Percentiles rank a stretch among this genome's conserved stretches.
These are phyloP conservation scores for Orgyia antiqua DNA, from an alignment of 2,888 invertebrate genomes.

Conservation along the genomic window DNA sequence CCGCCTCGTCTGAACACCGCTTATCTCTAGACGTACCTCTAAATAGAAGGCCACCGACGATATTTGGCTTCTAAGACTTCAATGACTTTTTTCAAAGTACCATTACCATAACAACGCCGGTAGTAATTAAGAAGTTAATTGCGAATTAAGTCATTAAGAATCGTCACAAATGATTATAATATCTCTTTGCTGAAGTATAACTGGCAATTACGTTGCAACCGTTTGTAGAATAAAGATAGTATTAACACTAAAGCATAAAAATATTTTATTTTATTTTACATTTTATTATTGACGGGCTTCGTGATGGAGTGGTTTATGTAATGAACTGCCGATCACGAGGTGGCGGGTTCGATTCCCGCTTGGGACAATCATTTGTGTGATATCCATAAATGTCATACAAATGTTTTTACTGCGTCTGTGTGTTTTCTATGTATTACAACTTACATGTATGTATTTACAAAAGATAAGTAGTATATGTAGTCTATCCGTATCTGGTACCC, in stretches of 20 bases:
- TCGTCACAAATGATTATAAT: slow-evolving; percentile 36
- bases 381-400: no score
- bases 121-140: slow-evolving; percentile 48
- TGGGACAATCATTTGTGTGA: no score
- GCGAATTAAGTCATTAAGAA: slow-evolving; percentile 46
- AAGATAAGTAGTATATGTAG: no score
- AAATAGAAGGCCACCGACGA: slow-evolving; percentile 46
- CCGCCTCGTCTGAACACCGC: slow-evolving; percentile 43
- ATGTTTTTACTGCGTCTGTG: no score
- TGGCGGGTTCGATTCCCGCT: no score
- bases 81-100: slow-evolving; percentile 50
- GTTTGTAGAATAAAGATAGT: slow-evolving; percentile 27
- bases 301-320: no score
- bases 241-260: slow-evolving; percentile 1
- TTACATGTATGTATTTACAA: no score
- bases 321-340: no score
- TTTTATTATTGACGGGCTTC: no score
- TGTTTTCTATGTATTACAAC: no score
- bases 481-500: no score
- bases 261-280: no score
- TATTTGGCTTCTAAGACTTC: slow-evolving; percentile 54
- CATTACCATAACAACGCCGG: slow-evolving; percentile 39
- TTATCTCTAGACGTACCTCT: slow-evolving; percentile 69
- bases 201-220: slow-evolving; percentile 28
- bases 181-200: slow-evolving; percentile 28